Evolutionary conservation across 2,888 invertebrate species (phyloP), one percentile per base, ranked within the genome.

Genomic region (Lathronympha strigana): DNA sequence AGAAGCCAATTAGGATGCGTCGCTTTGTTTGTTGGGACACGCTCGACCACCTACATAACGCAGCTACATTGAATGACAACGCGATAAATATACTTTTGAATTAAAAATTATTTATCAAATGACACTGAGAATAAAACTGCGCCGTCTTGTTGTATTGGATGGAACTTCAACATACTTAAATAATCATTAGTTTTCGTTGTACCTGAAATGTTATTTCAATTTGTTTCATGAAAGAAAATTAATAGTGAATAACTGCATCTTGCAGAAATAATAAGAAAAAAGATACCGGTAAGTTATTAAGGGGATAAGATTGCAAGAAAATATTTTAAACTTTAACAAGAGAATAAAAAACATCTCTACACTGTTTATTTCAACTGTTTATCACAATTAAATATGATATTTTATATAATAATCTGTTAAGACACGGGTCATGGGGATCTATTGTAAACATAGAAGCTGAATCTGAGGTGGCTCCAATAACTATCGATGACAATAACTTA

Each of bases 401-500:
- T 21, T 21, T 21, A 45, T 1, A 9, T 23, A n/a, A 28, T 49
- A 21, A 49, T 4, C 47, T 23, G 5, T 0, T n/a, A n/a, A n/a
- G n/a, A n/a, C n/a, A n/a, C n/a, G n/a, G n/a, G n/a, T n/a, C n/a
- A n/a, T n/a, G n/a, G n/a, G n/a, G n/a, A n/a, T 3, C 33, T 17
- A 23, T 2, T 25, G 60, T 40, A 11, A 51, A 61, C 31, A 43
- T 61, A 51, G 40, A 19, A 61, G 61, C 40, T 38, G 36, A 21
- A 13, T 43, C 43, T n/a, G 17, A n/a, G 40, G 55, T 55, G 55
- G 40, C 40, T 55, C 28, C 55, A 28, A 28, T 31, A 53, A 53
- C 61, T 43, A 36, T 58, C 33, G 63, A 58, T 63, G 63, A 63
- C 50, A 63, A 57, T 58, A 45, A 57, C 57, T 58, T 63, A 63